Conservation (phyloP, 2,888 invertebrate species). For the Lasius fuliginosus region DNA sequence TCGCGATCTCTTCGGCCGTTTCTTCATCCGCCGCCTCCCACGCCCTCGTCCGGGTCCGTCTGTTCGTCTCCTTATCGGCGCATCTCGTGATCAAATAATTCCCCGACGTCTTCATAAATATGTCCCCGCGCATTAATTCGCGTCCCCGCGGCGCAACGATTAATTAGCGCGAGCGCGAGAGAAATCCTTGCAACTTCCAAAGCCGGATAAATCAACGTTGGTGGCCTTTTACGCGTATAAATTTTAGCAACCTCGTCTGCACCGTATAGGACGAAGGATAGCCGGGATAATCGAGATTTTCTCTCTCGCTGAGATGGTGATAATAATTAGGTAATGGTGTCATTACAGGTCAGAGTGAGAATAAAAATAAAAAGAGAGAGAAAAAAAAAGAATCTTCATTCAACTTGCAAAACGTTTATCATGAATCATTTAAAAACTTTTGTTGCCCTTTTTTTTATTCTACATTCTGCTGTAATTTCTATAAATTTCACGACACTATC, state of each 20-base stretch:
- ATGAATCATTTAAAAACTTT: neutral
- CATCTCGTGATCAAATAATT: constrained; percentile 41
- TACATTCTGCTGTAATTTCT: neutral
- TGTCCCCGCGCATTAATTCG: constrained; percentile 48
- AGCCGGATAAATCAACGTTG: constrained; percentile 37
- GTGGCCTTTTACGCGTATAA: constrained; percentile 16
- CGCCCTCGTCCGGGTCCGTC: constrained; percentile 61
- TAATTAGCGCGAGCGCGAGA: constrained; percentile 54
- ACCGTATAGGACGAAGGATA: neutral
- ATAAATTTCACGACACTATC: neutral
- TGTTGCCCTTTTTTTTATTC: neutral
- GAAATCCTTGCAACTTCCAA: constrained; percentile 31
- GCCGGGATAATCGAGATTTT: neutral
- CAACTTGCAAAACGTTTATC: neutral
- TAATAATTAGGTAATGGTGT: constrained; percentile 5
- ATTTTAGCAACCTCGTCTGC: constrained; percentile 8
- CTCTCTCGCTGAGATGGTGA: neutral
- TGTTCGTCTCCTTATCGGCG: constrained; percentile 49
- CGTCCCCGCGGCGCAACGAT: constrained; percentile 46
- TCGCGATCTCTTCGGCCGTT: constrained; percentile 47
- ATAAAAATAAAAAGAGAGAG: neutral
- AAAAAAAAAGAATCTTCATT: neutral
- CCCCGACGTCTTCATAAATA: constrained; percentile 66
- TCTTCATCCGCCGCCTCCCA: constrained; percentile 66
- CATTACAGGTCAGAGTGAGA: neutral